A percentile compares a stretch with the other conserved stretches of the same genome.
Conservation (phyloP, 2,888 invertebrate species). For the Agonopterix heracliana region DNA sequence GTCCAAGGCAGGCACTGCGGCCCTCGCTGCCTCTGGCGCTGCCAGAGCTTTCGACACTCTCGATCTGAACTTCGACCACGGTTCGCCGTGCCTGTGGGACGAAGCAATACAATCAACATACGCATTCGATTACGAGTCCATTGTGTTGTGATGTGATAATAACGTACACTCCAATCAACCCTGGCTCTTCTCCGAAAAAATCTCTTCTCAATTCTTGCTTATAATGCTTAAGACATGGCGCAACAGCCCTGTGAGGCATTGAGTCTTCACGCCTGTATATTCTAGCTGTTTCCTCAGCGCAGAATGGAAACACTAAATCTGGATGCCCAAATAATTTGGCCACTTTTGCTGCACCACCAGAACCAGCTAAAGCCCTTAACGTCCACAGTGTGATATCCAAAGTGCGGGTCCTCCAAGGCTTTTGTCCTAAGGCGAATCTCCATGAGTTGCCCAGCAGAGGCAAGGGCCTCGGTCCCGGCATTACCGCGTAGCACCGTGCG, state of each 20-base stretch:
- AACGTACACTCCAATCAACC: constrained; percentile 86
- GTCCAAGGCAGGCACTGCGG: constrained; percentile 84
- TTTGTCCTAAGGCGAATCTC: constrained; percentile 80
- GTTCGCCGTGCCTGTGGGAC: constrained; percentile 84
- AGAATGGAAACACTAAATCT: constrained; percentile 83
- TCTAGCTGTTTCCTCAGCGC: constrained; percentile 82
- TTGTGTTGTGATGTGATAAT: neutral
- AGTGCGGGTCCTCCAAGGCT: constrained; percentile 71
- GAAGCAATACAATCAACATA: neutral
- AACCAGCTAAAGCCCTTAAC: constrained; percentile 61
- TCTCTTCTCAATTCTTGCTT: constrained; percentile 81
- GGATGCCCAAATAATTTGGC: constrained; percentile 85
- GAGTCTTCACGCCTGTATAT: constrained; percentile 82
- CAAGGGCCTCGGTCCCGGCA: constrained; percentile 85
- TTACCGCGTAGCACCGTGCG: constrained; percentile 76
- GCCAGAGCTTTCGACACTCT: constrained; percentile 90
- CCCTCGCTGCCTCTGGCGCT: constrained; percentile 85
- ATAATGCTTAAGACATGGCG: constrained; percentile 84
- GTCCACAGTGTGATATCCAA: constrained; percentile 69
- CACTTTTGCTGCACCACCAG: constrained; percentile 77
- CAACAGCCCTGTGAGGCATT: constrained; percentile 83
- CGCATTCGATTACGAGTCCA: neutral
- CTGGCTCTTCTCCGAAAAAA: constrained; percentile 83
- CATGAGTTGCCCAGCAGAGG: constrained; percentile 87
- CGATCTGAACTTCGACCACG: constrained; percentile 90